Evolutionary conservation across 2,113 vertebrate species (phyloP), one percentile per base, ranked within the genome.

Genomic region (Corythaeola cristata): DNA sequence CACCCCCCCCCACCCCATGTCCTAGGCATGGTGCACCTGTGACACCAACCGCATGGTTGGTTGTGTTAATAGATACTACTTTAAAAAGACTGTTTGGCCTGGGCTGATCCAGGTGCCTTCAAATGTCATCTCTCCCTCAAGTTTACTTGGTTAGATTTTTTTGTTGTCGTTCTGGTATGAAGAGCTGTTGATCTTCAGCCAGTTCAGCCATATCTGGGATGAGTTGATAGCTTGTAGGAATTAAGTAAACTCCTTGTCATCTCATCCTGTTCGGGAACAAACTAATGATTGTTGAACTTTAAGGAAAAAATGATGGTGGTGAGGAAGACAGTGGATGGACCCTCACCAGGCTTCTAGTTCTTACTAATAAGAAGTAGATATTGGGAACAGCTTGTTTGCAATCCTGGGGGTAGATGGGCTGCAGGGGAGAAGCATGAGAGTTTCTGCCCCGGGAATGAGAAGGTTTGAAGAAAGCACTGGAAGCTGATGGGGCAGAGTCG

Each of bases 391-490:
- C 39, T 74, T 80, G 37, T 45, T 71, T 71, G 32, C 27, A 45
- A 3, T 66, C 41, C 28, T 50, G 21, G 37, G 27, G 32, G 10
- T 50, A 9, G 68, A 8, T 49, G 26, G 28, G 14, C 37, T 85
- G 30, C 14, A 37, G 39, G 39, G 45, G 50, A 80, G 73, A 71
- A 59, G 28, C 23, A 27, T 0, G 0, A 14, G 55, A 41, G 15
- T 21, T 52, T 33, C 50, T 90, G 55, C 12, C 20, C 21, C 37
- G 28, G 55, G 33, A 83, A 28, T 8, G 35, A 44, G 60, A 24
- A 66, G 20, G 17, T 75, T 72, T 64, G 60, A 67, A 55, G 64
- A 58, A 22, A 58, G 45, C n/a, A 11, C 22, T 37, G 75, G 41
- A 45, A 74, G 72, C n/a, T 52, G 15, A 3, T 18, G 44, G 56